Evolutionary conservation across 2,113 vertebrate genomes (phyloP).

Genomic region (Camelus bactrianus): DNA sequence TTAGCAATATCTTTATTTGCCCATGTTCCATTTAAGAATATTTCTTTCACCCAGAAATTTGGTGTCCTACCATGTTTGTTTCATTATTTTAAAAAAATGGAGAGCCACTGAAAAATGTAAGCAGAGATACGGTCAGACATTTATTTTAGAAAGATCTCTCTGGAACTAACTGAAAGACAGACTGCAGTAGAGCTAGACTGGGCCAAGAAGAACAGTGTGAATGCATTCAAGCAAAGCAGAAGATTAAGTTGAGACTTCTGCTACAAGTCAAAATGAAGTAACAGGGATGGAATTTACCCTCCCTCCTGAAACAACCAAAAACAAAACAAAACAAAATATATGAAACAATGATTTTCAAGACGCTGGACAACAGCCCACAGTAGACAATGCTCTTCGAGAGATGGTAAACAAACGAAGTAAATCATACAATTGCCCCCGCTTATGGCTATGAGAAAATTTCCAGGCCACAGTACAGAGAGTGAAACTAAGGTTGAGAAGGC

Average conservation of each 20-base stretch:
- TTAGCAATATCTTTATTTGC: conserved; percentile 39
- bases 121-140: neutral
- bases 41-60: neutral
- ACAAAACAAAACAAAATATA: neutral
- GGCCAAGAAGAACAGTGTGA: neutral
- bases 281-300: conserved; percentile 2
- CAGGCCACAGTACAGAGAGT: neutral
- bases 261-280: conserved; percentile 31
- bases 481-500: neutral
- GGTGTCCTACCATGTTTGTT: neutral
- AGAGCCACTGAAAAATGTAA: conserved; percentile 13
- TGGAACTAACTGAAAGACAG: neutral
- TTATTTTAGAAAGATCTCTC: conserved; percentile 41
- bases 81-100: neutral
- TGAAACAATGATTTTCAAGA: conserved; percentile 35
- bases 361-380: neutral
- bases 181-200: neutral
- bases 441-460: neutral
- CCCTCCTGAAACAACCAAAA: neutral
- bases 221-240: conserved; percentile 55
- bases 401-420: neutral
- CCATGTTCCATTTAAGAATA: conserved; percentile 13
- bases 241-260: conserved; percentile 46
- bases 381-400: neutral
- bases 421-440: neutral